Evolutionary conservation across 1,140 invertebrate genomes (phyloP).

Genomic region (Sesamia nonagrioides): DNA sequence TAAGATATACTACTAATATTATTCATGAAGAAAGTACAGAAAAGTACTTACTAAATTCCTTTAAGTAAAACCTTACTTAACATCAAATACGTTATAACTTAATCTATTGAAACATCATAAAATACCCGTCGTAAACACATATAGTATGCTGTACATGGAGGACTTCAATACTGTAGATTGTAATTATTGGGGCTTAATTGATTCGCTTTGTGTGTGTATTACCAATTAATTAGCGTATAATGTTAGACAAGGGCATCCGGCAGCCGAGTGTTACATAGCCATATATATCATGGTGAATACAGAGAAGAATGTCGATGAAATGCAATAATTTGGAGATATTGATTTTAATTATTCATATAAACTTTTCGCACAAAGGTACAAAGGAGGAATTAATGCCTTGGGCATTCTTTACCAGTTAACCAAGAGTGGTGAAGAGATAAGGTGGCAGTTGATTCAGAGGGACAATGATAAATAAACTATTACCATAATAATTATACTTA

Average conservation of each 20-base stretch:
- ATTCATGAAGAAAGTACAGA: no score
- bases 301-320: conserved; percentile 14
- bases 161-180: conserved; percentile 55
- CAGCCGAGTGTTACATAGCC: conserved; percentile 1
- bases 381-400: no score
- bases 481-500: no score
- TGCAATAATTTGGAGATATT: background rate
- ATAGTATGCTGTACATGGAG: conserved; percentile 16
- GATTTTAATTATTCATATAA: no score
- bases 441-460: background rate
- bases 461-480: no score
- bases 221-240: conserved; percentile 82
- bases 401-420: no score
- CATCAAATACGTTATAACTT: conserved; percentile 6
- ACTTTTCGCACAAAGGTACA: no score
- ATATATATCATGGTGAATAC: conserved; percentile 1
- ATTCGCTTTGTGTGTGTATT: conserved; percentile 83
- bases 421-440: no score
- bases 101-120: conserved; percentile 23
- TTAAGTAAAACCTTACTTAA: background rate
- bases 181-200: conserved; percentile 81
- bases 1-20: no score
- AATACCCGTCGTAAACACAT: conserved; percentile 19
- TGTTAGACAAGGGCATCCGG: conserved; percentile 64
- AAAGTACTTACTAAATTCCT: no score